phyloP scores from a whole-genome alignment of 2,888 invertebrate species.

The Aphidius colemani region DNA sequence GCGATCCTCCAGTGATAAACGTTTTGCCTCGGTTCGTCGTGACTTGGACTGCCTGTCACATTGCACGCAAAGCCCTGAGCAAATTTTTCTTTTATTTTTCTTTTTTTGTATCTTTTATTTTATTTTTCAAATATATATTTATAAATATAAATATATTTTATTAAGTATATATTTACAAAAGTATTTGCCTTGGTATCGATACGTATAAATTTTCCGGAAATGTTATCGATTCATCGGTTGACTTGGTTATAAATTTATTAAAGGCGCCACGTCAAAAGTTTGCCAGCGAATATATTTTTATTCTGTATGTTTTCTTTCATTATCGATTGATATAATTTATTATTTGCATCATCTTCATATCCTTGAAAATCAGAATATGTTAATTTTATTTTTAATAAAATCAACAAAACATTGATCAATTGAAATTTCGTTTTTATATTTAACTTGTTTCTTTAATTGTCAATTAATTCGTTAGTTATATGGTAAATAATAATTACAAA shows the following conservation, averaged over 20 bases:
- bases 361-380: not conserved
- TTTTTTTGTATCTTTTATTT: conserved; percentile 29
- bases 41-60: conserved; percentile 32
- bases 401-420: no score
- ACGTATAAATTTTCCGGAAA: conserved; percentile 10
- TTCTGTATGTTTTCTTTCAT: conserved; percentile 32
- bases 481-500: no score
- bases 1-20: conserved; percentile 37
- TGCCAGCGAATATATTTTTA: conserved; percentile 9
- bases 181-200: conserved; percentile 14
- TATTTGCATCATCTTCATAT: conserved; percentile 27
- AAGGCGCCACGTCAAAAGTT: conserved; percentile 23
- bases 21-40: conserved; percentile 33
- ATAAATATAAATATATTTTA: not conserved
- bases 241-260: conserved; percentile 33
- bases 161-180: not conserved
- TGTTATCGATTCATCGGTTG: conserved; percentile 17
- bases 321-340: conserved; percentile 35
- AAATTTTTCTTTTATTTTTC: conserved; percentile 25
- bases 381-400: not conserved
- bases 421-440: no score
- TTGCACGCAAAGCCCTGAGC: conserved; percentile 33
- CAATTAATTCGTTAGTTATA: no score
- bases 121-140: conserved; percentile 4
- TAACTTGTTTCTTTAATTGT: no score